Evolutionary conservation across 2,113 vertebrate genomes (phyloP), one percentile per base, ranked within the genome.

Genomic region (Pachyramphus minor): DNA sequence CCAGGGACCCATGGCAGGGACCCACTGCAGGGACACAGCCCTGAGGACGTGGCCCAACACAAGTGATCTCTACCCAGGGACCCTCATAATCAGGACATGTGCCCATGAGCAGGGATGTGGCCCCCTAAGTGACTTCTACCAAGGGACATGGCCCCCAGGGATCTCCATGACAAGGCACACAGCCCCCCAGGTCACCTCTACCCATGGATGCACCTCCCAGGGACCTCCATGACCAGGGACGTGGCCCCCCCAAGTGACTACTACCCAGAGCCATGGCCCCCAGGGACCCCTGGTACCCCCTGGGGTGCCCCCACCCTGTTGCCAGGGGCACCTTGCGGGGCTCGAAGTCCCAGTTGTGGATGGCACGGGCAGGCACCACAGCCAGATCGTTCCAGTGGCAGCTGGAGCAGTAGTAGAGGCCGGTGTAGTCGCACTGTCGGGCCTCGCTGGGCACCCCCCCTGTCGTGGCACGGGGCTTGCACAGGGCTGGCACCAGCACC

Each of bases 261-360:
- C 50, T 23, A 58, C 12, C 35, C 42, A 72, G 2, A 7, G 14
- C 5, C 6, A 5, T 31, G 31, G n/a, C 39, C 72, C 52, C 71
- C 49, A 18, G 22, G 23, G 25, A 37, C 11, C 17, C 25, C 15
- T 0, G 0, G 19, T 11, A 35, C 35, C 27, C 14, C n/a, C 55
- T 27, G 56, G 44, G 17, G 41, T 15, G 8, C 4, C 55, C 84
- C 53, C 10, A 0, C 23, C 50, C 60, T 17, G 2, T 1, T 1
- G 11, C 30, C 52, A 8, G 39, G 66, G 53, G 50, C 97, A 99
- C 99, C 99, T 99, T 99, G 84, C 98, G 98, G 3, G 98, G 98
- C 92, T 99, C 99, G 8, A 99, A 99, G 96, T 99, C 99, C 99
- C 99, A 99, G 98, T 99, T 99, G 98, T 99, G 99, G 87, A 99